Evolutionary conservation across 2,797 vertebrate species (phyloP), one percentile per base, ranked within the genome.

Genomic region (Menidia menidia): DNA sequence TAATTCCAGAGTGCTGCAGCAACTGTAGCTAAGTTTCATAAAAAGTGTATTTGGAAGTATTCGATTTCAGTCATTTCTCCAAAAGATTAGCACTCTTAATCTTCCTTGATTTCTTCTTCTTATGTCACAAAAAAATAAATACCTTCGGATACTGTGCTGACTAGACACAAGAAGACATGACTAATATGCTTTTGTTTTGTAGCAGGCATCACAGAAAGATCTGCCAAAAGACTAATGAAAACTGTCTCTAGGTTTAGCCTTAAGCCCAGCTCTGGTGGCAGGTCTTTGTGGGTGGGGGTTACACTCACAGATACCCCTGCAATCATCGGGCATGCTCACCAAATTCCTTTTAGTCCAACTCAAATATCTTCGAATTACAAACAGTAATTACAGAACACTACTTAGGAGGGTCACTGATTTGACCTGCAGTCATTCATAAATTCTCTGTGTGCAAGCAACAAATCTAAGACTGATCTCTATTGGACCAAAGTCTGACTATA

Each of bases 351-450:
- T 68, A 68, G 69, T 78, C 69, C 81, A 50, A 78, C 73, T 80
- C 81, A 80, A 79, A 87, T 85, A 80, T 88, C 88, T 87, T 84
- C 87, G 84, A 75, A 80, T 88, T 82, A 87, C 87, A 83, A 88
- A 89, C 76, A 58, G 25, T 25, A 25, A 25, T 89, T 73, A 70
- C 72, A 80, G 60, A 87, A 87, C 70, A 72, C 80, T 78, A 50
- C 41, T 64, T 32, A 4, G 71, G 77, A 67, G 73, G 68, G 68
- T 71, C 80, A 62, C 78, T 83, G 74, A 83, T 86, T 80, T 68
- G 68, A 65, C 71, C 78, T 63, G 72, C 84, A 77, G 77, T 84
- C 76, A 81, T 75, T 68, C 77, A 70, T 81, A 67, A 73, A 68
- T 74, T 73, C 64, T 79, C 64, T 79, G 62, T 63, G 52, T 71